Evolutionary conservation across 2,113 vertebrate species (phyloP), one percentile per base, ranked within the genome.

Genomic region (Triplophysa siluroides): DNA sequence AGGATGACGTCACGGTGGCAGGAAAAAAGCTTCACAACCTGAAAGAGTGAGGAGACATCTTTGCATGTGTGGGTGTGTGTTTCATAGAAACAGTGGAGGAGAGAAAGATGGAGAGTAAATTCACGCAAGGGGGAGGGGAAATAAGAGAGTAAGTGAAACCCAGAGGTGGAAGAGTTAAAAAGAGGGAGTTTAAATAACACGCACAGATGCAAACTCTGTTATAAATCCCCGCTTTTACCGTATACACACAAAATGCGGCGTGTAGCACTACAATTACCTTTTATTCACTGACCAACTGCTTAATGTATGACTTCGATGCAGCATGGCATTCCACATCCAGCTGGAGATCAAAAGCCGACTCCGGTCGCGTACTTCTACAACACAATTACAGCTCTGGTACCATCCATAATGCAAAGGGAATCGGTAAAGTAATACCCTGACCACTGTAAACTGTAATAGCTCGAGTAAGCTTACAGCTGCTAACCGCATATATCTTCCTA

Each of bases 1-100:
- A 92, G 88, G 91, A 93, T 92, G 90, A 92, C 89, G 89, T 89
- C 89, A 89, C 87, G 84, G 83, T 85, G 89, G 88, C 91, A 90
- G 78, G 84, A 82, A 86, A 85, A 89, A 88, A 84, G 47, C 54
- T 61, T 83, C 85, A 83, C 78, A 77, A 91, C 87, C 83, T 90
- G 87, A 91, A 84, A 84, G 90, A 92, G 86, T 86, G 82, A 86
- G 72, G 89, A 93, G 86, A 90, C 88, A 90, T 86, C 72, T 85
- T 65, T 80, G 66, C 65, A 33, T 66, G 43, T 67, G 80, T 68
- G 68, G 77, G 64, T 78, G 69, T 80, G 71, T 67, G 60, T 71
- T 75, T 76, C 69, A 69, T 80, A 90, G 33, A 83, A 81, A 26
- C 38, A 70, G 76, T 43, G 43, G 81, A 79, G 77, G 85, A 85